Evolutionary conservation across 2,888 invertebrate genomes (phyloP).

Genomic region (Azorinus chamasolen): DNA sequence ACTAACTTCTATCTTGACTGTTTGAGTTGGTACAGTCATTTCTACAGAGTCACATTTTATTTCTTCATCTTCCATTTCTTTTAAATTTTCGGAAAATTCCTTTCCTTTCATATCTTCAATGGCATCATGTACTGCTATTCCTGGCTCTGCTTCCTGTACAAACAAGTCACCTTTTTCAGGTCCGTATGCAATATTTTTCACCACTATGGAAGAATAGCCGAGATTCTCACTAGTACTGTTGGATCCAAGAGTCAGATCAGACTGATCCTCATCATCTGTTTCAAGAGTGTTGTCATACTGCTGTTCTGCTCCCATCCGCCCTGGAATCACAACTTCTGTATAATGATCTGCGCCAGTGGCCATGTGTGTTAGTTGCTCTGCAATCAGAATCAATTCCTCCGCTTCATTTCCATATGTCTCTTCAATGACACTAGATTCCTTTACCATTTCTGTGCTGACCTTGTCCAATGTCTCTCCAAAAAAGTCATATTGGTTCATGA

Average conservation of each 20-base stretch:
- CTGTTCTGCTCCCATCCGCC: background rate
- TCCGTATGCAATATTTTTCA: background rate
- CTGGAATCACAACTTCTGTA: slow-evolving; percentile 6
- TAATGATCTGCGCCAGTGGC: slow-evolving; percentile 18
- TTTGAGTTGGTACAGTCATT: no score
- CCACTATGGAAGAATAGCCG: background rate
- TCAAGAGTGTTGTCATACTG: no score
- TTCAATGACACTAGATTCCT: slow-evolving; percentile 9
- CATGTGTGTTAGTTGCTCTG: slow-evolving; percentile 45
- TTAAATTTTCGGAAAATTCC: no score
- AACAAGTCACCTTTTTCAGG: no score
- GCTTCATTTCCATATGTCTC: slow-evolving; percentile 2
- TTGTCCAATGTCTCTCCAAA: slow-evolving; percentile 9
- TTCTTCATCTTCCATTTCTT: no score
- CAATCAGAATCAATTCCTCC: slow-evolving; percentile 39
- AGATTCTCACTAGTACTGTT: slow-evolving; percentile 7
- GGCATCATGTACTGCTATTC: no score
- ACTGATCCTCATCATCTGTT: background rate
- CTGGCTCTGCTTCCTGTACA: no score
- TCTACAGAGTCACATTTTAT: no score
- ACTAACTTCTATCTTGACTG: no score
- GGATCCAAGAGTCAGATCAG: background rate
- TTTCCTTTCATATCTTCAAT: no score
- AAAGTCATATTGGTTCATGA: slow-evolving; percentile 33
- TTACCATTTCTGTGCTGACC: no score